These are phyloP conservation scores for Gastracanthus pulcherrimus DNA, from an alignment of 2,888 invertebrate genomes.

Conservation along the genomic window DNA sequence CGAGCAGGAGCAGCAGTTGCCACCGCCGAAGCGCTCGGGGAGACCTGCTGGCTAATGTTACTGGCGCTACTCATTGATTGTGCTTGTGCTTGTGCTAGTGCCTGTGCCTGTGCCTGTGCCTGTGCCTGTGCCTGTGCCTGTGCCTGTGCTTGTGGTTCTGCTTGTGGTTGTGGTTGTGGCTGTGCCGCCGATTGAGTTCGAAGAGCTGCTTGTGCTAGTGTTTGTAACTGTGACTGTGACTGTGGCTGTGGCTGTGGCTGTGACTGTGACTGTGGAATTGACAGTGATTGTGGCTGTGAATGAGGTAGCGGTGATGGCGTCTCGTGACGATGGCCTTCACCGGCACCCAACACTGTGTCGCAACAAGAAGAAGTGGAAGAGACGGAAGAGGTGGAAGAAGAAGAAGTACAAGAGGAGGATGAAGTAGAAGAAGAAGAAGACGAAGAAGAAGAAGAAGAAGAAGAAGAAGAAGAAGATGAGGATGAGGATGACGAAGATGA, in stretches of 20 bases:
- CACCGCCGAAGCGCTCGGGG: conserved; percentile 71
- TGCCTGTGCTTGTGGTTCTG: conserved; percentile 10
- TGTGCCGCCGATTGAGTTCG: conserved; percentile 50
- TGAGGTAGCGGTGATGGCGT: conserved; percentile 42
- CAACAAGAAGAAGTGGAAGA: conserved; percentile 62
- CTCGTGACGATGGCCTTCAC: conserved; percentile 69
- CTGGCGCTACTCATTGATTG: conserved; percentile 62
- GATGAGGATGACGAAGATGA: conserved; percentile 54
- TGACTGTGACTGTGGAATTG: conserved; percentile 27
- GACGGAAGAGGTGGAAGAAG: conserved; percentile 33
- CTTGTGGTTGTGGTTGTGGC: conserved; percentile 34
- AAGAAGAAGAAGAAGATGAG: conserved; percentile 41
- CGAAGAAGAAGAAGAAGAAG: conserved; percentile 60
- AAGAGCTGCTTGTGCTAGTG: too few relatives aligned
- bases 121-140: conserved; percentile 51
- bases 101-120: conserved; percentile 26
- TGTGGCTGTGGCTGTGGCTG: conserved; percentile 28
- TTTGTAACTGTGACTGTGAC: conserved; percentile 26
- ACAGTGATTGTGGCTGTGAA: conserved; percentile 16
- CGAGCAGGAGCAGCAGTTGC: conserved; percentile 78
- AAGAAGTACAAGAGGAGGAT: conserved; percentile 31
- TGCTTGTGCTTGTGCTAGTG: conserved; percentile 63
- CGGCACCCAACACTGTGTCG: conserved; percentile 66
- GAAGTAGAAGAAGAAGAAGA: conserved; percentile 51
- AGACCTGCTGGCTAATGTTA: conserved; percentile 59